A percentile compares a stretch with the other conserved stretches of the same genome.
Conservation (phyloP, 2,888 invertebrate species). For the Operophtera brumata region DNA sequence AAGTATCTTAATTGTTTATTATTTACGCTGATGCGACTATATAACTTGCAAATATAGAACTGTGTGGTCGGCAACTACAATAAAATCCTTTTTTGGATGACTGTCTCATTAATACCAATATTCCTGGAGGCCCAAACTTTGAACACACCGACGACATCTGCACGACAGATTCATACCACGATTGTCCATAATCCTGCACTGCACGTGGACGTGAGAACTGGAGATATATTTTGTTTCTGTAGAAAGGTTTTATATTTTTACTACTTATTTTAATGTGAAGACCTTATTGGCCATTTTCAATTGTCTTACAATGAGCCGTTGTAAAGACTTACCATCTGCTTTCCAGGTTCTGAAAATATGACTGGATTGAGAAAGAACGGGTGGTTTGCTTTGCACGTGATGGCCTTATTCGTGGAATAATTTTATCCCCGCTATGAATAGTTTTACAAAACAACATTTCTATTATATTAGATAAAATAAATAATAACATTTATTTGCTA, state of each 20-base stretch:
- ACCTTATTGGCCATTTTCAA: conserved; percentile 32
- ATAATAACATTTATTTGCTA: too few relatives aligned
- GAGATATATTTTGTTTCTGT: conserved; percentile 52
- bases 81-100: conserved; percentile 8
- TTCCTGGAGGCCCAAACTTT: conserved; percentile 65
- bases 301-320: conserved; percentile 48
- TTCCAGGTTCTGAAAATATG: conserved; percentile 28
- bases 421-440: too few relatives aligned
- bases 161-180: conserved; percentile 63
- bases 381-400: neutral
- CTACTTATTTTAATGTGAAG: conserved; percentile 30
- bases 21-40: neutral
- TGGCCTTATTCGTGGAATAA: neutral
- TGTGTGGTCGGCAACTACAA: neutral
- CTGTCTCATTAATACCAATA: conserved; percentile 34
- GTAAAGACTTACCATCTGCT: conserved; percentile 40
- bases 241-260: conserved; percentile 58
- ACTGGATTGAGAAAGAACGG: conserved; percentile 3
- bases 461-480: too few relatives aligned
- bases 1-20: too few relatives aligned
- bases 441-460: too few relatives aligned
- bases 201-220: conserved; percentile 74
- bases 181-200: conserved; percentile 71
- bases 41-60: neutral
- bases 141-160: conserved; percentile 67